Evolutionary conservation across 2,888 invertebrate species (phyloP).

Genomic region (Corbicula japonica): DNA sequence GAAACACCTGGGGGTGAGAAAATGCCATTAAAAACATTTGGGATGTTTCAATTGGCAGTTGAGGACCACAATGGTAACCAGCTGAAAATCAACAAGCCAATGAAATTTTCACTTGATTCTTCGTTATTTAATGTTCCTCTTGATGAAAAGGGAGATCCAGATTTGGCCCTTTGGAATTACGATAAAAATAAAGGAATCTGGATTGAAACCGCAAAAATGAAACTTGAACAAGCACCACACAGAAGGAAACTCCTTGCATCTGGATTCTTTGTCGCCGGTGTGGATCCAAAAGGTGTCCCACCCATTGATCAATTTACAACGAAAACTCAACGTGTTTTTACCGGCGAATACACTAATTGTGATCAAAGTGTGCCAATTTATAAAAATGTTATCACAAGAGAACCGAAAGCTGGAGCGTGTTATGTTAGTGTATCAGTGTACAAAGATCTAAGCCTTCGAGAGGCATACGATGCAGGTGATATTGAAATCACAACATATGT

Average conservation of each 20-base stretch:
- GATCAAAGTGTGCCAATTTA: conserved; percentile 23
- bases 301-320: background rate
- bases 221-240: background rate
- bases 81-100: conserved; percentile 28
- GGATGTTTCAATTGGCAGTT: conserved; percentile 38
- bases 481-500: conserved; percentile 26
- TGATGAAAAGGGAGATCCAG: conserved; percentile 39
- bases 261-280: background rate
- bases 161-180: conserved; percentile 44
- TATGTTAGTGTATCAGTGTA: conserved; percentile 45
- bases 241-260: conserved; percentile 10
- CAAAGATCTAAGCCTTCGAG: conserved; percentile 17
- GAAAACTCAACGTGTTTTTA: background rate
- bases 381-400: conserved; percentile 1
- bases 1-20: conserved; percentile 29
- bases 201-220: conserved; percentile 17
- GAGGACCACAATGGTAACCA: conserved; percentile 35
- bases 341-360: conserved; percentile 31
- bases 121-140: conserved; percentile 40
- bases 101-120: conserved; percentile 40
- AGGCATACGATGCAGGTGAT: background rate
- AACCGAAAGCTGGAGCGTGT: conserved; percentile 30
- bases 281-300: conserved; percentile 12
- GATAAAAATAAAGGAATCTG: conserved; percentile 51
- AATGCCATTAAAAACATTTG: conserved; percentile 47